These are phyloP conservation scores for Leptinotarsa haldemani DNA, from an alignment of 2,888 invertebrate species.

Conservation along the genomic window DNA sequence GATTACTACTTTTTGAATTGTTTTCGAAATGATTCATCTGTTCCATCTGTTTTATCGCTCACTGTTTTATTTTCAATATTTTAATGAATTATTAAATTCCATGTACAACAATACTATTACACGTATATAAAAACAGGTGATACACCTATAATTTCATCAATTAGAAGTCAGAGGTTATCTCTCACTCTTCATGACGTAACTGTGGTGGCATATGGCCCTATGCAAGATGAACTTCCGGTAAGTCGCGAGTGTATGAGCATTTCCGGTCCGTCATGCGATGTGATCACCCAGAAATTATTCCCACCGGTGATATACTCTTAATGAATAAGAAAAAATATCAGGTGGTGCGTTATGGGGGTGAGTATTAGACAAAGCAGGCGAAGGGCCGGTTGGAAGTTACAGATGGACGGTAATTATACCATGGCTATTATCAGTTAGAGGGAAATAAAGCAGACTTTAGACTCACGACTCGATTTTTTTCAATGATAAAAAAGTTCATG, in stretches of 20 bases:
- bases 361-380: slow-evolving; percentile 27
- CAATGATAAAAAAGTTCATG: no score
- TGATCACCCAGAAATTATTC: slow-evolving; percentile 57
- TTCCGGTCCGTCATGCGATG: slow-evolving; percentile 64
- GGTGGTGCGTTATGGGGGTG: slow-evolving; percentile 49
- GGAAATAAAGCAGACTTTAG: slow-evolving; percentile 19
- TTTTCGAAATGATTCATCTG: no score
- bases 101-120: no score
- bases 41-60: no score
- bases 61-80: no score
- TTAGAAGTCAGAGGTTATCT: slow-evolving; percentile 31
- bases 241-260: slow-evolving; percentile 60
- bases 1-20: no score
- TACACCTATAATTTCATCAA: slow-evolving; percentile 36
- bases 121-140: slow-evolving; percentile 30
- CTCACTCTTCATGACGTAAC: slow-evolving; percentile 9
- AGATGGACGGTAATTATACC: slow-evolving; percentile 31
- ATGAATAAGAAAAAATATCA: slow-evolving; percentile 58
- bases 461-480: no score
- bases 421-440: not conserved
- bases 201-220: slow-evolving; percentile 59
- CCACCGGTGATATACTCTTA: slow-evolving; percentile 57
- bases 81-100: no score
- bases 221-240: slow-evolving; percentile 54
- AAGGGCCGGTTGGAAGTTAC: slow-evolving; percentile 25